Conservation (phyloP, 2,888 invertebrate species). For the Diloba caeruleocephala region DNA sequence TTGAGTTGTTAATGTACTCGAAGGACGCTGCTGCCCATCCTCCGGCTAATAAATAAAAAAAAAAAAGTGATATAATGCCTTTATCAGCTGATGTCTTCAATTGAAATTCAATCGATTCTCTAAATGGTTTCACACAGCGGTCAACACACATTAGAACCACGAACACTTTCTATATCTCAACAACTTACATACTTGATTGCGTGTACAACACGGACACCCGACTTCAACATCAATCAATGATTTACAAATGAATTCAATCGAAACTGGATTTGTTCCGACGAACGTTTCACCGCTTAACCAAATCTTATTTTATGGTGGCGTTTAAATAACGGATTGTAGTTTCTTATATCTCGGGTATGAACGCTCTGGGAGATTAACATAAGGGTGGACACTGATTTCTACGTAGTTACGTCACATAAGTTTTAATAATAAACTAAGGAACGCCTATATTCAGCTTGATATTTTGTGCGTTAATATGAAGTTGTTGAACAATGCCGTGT, state of each 20-base stretch:
- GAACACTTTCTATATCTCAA: slow-evolving; percentile 23
- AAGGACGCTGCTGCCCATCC: too few relatives aligned
- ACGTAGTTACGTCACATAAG: too few relatives aligned
- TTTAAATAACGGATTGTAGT: slow-evolving; percentile 36
- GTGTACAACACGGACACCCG: slow-evolving; percentile 10
- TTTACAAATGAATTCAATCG: slow-evolving; percentile 45
- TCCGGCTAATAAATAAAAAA: too few relatives aligned
- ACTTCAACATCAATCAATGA: slow-evolving; percentile 18
- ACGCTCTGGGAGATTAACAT: neutral
- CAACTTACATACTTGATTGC: slow-evolving; percentile 33
- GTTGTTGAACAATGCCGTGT: too few relatives aligned
- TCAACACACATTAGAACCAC: neutral
- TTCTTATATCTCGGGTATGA: slow-evolving; percentile 8
- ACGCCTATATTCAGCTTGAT: too few relatives aligned
- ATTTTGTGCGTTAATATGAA: too few relatives aligned
- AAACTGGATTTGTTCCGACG: slow-evolving; percentile 29
- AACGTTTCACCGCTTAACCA: slow-evolving; percentile 48
- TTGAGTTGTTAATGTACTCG: too few relatives aligned
- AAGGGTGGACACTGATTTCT: neutral
- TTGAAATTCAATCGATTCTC: too few relatives aligned
- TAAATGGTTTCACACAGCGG: too few relatives aligned
- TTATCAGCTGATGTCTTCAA: too few relatives aligned
- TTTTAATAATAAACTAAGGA: too few relatives aligned
- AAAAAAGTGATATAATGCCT: too few relatives aligned
- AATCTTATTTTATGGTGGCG: slow-evolving; percentile 40